Evolutionary conservation across 2,797 vertebrate species (phyloP).

Genomic region (Centropyge bicolor): DNA sequence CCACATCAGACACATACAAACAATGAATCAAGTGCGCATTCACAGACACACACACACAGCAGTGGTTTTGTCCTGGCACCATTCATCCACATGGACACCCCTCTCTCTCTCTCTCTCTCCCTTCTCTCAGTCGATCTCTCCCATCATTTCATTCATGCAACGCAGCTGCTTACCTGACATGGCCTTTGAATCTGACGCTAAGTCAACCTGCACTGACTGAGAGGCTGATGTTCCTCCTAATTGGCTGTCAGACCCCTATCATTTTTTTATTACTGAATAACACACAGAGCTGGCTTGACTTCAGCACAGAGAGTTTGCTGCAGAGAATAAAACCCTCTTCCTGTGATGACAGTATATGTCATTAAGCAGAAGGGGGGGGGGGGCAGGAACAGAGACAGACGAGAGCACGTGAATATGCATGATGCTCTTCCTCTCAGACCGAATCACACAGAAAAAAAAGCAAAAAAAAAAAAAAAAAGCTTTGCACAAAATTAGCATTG

Average conservation of each 20-base stretch:
- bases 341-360: conserved; percentile 13
- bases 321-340: background rate
- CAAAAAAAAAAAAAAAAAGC: conserved; percentile 3
- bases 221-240: background rate
- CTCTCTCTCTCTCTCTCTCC: conserved; percentile 39
- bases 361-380: conserved; percentile 3
- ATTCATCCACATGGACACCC: conserved; percentile 37
- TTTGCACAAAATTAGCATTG: conserved; percentile 17
- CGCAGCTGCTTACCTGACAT: conserved; percentile 27
- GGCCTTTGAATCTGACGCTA: conserved; percentile 27
- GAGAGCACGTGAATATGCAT: conserved; percentile 35
- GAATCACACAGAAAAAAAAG: background rate
- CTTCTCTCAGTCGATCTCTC: background rate
- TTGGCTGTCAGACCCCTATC: background rate
- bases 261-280: conserved; percentile 10
- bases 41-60: conserved; percentile 16
- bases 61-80: conserved; percentile 20
- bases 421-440: conserved; percentile 20
- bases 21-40: conserved; percentile 58
- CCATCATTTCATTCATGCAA: conserved; percentile 42
- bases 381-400: conserved; percentile 42
- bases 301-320: background rate
- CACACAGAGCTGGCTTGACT: background rate
- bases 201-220: conserved; percentile 5
- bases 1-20: conserved; percentile 54